phyloP scores from a whole-genome alignment of 2,888 invertebrate species.

The Itoplectis maculator region DNA sequence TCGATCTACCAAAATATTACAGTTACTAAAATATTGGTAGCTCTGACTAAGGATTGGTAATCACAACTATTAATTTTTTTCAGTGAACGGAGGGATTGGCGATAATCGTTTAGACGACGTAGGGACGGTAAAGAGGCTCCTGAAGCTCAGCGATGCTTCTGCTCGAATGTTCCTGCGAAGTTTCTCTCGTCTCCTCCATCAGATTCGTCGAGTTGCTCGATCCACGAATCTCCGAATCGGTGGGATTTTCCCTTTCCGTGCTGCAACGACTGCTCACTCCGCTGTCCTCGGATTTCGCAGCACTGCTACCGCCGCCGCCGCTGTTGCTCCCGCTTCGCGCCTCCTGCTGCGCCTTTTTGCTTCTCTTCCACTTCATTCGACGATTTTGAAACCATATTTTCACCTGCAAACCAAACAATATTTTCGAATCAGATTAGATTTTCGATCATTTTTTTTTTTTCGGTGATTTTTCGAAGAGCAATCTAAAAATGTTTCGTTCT shows the following conservation, averaged over 20 bases:
- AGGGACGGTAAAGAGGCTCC: conserved; percentile 84
- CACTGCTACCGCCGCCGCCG: too few relatives aligned
- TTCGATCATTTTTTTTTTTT: neutral
- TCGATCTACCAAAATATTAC: too few relatives aligned
- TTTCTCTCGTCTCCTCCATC: conserved; percentile 77
- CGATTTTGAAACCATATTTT: conserved; percentile 99
- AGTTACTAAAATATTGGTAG: too few relatives aligned
- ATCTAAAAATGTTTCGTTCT: too few relatives aligned
- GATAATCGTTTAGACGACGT: conserved; percentile 80
- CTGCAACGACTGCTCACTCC: conserved; percentile 57
- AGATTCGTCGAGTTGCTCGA: conserved; percentile 48
- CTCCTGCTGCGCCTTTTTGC: conserved; percentile 97
- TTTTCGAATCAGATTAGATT: neutral
- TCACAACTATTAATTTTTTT: too few relatives aligned
- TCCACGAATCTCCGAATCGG: conserved; percentile 53
- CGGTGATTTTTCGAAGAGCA: neutral
- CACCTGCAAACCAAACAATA: conserved; percentile 88
- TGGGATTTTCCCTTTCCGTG: conserved; percentile 53
- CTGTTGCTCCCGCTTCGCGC: conserved; percentile 83
- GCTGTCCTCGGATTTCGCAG: conserved; percentile 72
- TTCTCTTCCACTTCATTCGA: conserved; percentile 99
- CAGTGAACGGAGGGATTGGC: conserved; percentile 15
- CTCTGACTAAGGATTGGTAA: too few relatives aligned
- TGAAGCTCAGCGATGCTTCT: conserved; percentile 80
- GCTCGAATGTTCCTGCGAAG: conserved; percentile 74